These are phyloP conservation scores for Scatophagus argus DNA, from an alignment of 2,113 vertebrate genomes.

Conservation along the genomic window DNA sequence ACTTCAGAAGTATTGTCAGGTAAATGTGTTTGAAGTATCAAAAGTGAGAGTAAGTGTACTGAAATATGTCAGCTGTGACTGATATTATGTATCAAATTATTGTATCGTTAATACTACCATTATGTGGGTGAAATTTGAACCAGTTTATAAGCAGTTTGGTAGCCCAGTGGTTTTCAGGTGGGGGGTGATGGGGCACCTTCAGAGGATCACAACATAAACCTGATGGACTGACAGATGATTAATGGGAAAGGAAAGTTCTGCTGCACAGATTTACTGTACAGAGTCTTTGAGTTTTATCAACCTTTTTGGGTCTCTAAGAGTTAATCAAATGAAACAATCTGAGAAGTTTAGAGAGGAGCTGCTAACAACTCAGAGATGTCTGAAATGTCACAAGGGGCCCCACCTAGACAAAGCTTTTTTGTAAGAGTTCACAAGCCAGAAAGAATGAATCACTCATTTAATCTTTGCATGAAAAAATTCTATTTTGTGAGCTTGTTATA, in stretches of 20 bases:
- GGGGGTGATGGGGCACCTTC: no score
- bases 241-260: neutral
- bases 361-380: neutral
- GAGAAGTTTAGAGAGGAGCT: neutral
- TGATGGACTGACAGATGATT: neutral
- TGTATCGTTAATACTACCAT: neutral
- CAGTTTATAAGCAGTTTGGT: neutral
- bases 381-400: neutral
- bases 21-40: neutral
- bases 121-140: neutral
- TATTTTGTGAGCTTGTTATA: neutral
- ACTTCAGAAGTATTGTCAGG: neutral
- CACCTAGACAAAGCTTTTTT: neutral
- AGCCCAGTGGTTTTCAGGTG: neutral
- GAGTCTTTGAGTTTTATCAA: neutral
- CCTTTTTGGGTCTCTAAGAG: neutral
- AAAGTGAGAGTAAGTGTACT: neutral
- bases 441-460: neutral
- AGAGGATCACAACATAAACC: neutral
- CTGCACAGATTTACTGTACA: neutral
- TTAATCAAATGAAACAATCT: neutral
- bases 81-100: neutral
- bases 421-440: neutral
- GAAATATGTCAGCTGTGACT: neutral
- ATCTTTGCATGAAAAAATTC: neutral